Evolutionary conservation across 2,797 vertebrate genomes (phyloP).

Genomic region (Cheirogaleus major): DNA sequence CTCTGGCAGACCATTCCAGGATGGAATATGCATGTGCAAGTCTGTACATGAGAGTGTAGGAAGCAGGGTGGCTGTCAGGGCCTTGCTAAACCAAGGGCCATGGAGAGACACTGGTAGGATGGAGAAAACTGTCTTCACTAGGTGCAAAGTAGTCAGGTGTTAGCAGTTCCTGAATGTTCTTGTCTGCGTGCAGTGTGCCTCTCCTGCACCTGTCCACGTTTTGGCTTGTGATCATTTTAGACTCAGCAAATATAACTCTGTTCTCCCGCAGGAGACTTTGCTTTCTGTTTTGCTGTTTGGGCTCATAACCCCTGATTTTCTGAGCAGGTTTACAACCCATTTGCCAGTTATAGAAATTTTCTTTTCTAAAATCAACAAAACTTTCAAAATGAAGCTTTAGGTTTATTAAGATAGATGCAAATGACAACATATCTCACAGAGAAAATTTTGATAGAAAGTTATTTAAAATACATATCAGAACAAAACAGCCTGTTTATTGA

Average conservation of each 20-base stretch:
- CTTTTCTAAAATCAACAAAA: background rate
- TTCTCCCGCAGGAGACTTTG: background rate
- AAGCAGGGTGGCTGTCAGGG: background rate
- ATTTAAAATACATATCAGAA: background rate
- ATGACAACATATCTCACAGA: background rate
- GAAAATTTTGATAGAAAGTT: background rate
- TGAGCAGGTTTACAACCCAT: background rate
- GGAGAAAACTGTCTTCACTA: background rate
- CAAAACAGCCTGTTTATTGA: background rate
- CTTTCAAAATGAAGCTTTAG: conserved; percentile 6
- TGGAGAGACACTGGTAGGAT: background rate
- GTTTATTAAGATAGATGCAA: background rate
- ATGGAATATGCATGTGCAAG: background rate
- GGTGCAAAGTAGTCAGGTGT: background rate
- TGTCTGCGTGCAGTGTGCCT: background rate
- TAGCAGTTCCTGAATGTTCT: background rate
- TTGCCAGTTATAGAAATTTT: background rate
- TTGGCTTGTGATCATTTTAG: background rate
- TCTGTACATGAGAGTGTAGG: background rate
- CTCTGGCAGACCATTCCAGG: background rate
- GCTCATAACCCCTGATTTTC: background rate
- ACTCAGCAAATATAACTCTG: background rate
- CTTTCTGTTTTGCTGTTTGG: background rate
- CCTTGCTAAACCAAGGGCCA: background rate
- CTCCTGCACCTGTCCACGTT: background rate